These are phyloP conservation scores for Caiman crocodilus DNA, from an alignment of 2,797 vertebrate species.

Conservation along the genomic window DNA sequence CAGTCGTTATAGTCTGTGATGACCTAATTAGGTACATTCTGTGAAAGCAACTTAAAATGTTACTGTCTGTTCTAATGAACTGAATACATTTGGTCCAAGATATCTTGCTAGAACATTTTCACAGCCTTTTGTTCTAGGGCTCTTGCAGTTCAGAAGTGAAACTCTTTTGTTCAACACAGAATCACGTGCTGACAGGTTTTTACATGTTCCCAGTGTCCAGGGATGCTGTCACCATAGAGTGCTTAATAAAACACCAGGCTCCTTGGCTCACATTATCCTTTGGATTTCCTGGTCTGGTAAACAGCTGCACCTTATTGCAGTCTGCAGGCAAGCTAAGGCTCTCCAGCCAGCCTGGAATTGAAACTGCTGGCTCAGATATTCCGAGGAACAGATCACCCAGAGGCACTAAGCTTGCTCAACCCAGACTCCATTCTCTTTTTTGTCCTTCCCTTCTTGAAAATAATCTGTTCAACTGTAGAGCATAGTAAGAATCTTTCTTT, in stretches of 20 bases:
- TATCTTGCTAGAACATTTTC: constrained; percentile 55
- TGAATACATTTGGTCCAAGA: constrained; percentile 24
- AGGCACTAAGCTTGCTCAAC: background rate
- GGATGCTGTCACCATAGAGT: constrained; percentile 42
- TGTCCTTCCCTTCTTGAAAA: background rate
- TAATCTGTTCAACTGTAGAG: background rate
- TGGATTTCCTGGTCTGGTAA: constrained; percentile 6
- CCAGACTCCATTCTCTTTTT: background rate
- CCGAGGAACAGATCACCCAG: constrained; percentile 4
- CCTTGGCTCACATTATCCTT: constrained; percentile 9
- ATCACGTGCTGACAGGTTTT: constrained; percentile 22
- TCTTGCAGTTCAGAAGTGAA: constrained; percentile 37
- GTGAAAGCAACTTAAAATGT: constrained; percentile 68
- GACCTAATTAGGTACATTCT: constrained; percentile 78
- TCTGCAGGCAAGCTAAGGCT: constrained; percentile 1
- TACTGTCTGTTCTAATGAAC: constrained; percentile 64
- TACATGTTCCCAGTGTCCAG: background rate
- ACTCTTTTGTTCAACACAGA: constrained; percentile 20
- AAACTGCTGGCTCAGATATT: constrained; percentile 20
- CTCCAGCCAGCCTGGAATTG: background rate
- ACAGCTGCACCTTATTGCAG: constrained; percentile 34
- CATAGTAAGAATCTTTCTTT: background rate
- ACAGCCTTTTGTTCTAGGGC: constrained; percentile 32
- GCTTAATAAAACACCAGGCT: constrained; percentile 46
- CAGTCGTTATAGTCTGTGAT: constrained; percentile 72